Evolutionary conservation across 2,797 vertebrate genomes (phyloP).

Genomic region (Adelosebastes latens): DNA sequence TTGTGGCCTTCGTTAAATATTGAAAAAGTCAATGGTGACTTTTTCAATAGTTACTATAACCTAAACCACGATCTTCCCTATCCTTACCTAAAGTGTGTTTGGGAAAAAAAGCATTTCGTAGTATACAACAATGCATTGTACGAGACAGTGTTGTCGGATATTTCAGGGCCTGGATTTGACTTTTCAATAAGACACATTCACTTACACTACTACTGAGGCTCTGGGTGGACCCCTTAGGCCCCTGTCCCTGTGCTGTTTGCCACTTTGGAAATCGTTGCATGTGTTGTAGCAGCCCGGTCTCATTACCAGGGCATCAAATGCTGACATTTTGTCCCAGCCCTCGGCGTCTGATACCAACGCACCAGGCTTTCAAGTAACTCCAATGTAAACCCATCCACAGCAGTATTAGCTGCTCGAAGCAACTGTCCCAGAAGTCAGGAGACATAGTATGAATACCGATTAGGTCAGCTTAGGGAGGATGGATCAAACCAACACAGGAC

Average conservation of each 20-base stretch:
- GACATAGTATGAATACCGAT: not conserved
- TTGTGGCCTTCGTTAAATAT: not conserved
- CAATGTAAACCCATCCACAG: not conserved
- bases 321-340: not conserved
- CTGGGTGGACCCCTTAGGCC: not conserved
- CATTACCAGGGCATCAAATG: rapidly evolving
- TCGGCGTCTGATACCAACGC: not conserved
- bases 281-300: rapidly evolving
- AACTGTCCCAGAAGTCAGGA: not conserved
- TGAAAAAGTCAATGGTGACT: not conserved
- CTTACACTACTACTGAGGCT: not conserved
- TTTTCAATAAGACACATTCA: no score
- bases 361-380: not conserved
- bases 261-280: rapidly evolving
- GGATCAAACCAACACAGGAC: not conserved
- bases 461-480: rapidly evolving
- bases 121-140: not conserved
- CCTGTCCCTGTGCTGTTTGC: not conserved
- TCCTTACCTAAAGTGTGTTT: not conserved
- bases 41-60: not conserved
- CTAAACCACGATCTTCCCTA: not conserved
- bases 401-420: rapidly evolving
- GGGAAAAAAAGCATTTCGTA: not conserved
- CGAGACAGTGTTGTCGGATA: rapidly evolving
- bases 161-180: not conserved